phyloP scores from a whole-genome alignment of 1,140 invertebrate species.

The Drosophila lowei region DNA sequence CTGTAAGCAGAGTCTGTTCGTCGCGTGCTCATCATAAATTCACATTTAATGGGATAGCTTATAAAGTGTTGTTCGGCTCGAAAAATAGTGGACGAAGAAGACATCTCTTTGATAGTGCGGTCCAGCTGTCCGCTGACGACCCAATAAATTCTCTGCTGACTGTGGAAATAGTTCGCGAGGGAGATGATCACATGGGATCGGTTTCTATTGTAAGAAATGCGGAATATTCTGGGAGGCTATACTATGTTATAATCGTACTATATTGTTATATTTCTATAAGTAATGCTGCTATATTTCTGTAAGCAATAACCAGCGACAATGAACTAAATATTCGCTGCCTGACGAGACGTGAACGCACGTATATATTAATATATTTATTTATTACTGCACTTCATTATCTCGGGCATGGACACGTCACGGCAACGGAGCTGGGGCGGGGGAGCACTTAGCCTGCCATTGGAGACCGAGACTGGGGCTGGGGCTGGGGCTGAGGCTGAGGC shows the following conservation, averaged over 20 bases:
- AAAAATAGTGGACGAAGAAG: slow-evolving; percentile 10
- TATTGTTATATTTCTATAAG: slow-evolving; percentile 21
- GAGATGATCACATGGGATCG: slow-evolving; percentile 40
- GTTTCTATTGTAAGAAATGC: slow-evolving; percentile 39
- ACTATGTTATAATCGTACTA: not conserved
- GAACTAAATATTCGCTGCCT: slow-evolving; percentile 31
- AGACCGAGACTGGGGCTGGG: not conserved
- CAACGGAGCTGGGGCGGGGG: slow-evolving; percentile 14
- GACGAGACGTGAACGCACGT: slow-evolving; percentile 30
- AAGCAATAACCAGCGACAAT: slow-evolving; percentile 33
- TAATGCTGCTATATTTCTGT: slow-evolving; percentile 5
- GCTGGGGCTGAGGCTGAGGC: slow-evolving; percentile 15
- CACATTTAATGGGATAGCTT: slow-evolving; percentile 21
- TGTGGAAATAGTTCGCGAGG: not conserved
- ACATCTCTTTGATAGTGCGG: slow-evolving; percentile 29
- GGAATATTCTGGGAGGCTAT: slow-evolving; percentile 18
- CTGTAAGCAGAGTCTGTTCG: slow-evolving; percentile 14
- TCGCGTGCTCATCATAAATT: slow-evolving; percentile 50
- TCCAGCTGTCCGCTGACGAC: slow-evolving; percentile 13
- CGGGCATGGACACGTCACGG: slow-evolving; percentile 46
- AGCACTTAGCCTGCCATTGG: slow-evolving; percentile 36
- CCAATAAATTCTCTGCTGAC: slow-evolving; percentile 11
- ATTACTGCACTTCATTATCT: slow-evolving; percentile 60
- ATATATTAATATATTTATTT: slow-evolving; percentile 48
- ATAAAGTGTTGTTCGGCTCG: slow-evolving; percentile 21